These are phyloP conservation scores for Cercopithecus petaurista DNA, from an alignment of 2,797 vertebrate species.

Conservation along the genomic window DNA sequence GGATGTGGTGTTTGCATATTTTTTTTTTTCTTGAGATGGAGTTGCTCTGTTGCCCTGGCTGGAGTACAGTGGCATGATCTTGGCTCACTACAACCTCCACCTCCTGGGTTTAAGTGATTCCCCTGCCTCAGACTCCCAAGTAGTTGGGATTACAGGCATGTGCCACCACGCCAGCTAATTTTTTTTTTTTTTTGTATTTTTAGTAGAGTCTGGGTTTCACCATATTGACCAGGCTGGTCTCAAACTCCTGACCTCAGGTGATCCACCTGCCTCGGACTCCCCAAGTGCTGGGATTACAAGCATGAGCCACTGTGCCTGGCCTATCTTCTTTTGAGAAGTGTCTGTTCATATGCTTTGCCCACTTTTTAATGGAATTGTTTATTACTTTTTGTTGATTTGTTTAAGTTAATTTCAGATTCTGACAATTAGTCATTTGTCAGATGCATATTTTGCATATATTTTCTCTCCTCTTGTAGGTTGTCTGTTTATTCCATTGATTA, in stretches of 20 bases:
- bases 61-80: neutral
- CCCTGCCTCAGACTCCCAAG: neutral
- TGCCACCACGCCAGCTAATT: neutral
- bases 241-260: neutral
- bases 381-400: neutral
- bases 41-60: neutral
- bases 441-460: neutral
- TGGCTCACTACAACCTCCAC: neutral
- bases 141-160: neutral
- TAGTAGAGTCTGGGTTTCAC: neutral
- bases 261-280: neutral
- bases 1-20: neutral
- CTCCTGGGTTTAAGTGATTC: neutral
- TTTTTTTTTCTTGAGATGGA: neutral
- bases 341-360: neutral
- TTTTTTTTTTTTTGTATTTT: neutral
- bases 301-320: neutral
- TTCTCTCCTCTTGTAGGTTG: neutral
- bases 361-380: neutral
- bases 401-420: neutral
- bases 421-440: neutral
- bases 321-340: neutral
- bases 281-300: neutral
- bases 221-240: neutral
- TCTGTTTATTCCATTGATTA: neutral